Base-by-base conservation (phyloP, 2,113 vertebrate genomes). In the Callocephalon fimbriatum region DNA sequence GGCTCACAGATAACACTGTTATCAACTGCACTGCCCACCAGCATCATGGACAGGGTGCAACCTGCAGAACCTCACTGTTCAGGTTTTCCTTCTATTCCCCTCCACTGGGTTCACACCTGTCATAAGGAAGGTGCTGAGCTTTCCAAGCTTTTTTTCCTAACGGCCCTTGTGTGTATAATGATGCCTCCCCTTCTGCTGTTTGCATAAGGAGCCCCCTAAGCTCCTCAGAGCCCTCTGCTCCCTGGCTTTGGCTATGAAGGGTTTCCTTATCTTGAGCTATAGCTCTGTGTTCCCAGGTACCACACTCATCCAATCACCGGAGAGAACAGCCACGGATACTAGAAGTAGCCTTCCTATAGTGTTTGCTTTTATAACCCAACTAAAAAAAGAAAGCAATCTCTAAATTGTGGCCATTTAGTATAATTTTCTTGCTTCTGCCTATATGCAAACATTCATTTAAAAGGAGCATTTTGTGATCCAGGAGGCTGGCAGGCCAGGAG, bases 21-120 rank as follows among this genome's bases (percentile, higher is more conserved):
- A n/a, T 15, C 1, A 1, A 22, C 19, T 3, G 2, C 1, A 14
- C 45, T 89, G 56, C 68, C 47, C 1, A 6, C 25, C 5, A 0
- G 29, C 15, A 3, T 16, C 27, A 7, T 0, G 0, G 63, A 42
- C 2, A 4, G 44, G 35, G 29, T 2, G 1, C 40, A 12, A 21
- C 3, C 15, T 23, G 53, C 29, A 10, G 50, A 10, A 0, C 35
- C 58, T 65, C 1, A 0, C 42, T 42, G 10, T 32, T 35, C 48
- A 51, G 21, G 7, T 66, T 83, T 31, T 54, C 25, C 42, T 40
- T 27, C 26, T 9, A 1, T 23, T 37, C n/a, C 21, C 54, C 50
- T 47, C 58, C 4, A 8, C 26, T 9, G 40, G 44, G 16, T 61
- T 42, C 10, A 7, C 7, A 6, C 1, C 0, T 14, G 73, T 27